Evolutionary conservation across 2,113 vertebrate species (phyloP), one percentile per base, ranked within the genome.

Genomic region (Arenaria interpres): DNA sequence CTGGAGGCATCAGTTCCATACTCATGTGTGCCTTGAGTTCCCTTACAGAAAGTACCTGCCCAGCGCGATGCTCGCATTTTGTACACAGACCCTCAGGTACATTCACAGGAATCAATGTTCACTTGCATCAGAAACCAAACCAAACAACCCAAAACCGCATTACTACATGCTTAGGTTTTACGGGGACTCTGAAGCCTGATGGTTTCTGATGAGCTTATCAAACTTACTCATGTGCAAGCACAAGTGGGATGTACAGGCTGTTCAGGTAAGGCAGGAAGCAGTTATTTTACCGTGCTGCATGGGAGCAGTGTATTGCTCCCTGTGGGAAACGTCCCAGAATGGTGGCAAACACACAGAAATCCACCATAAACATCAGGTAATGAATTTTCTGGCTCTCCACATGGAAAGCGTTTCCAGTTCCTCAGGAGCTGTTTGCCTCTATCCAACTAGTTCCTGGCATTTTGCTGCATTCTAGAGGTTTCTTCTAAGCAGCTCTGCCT

Each of bases 401-500:
- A 73, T 8, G 20, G 78, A 91, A 93, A 76, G 62, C 39, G 50
- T 68, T 83, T 82, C 45, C 74, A 91, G 35, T 73, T 93, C 53
- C 66, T 88, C 46, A 53, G 68, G 53, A 50, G 54, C 63, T 45
- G 35, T 72, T 81, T 78, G 69, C 57, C 53, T 53, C 41, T 75
- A 80, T 53, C n/a, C 54, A 80, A 4, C 22, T 66, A 66, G 39
- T 32, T 43, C 63, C 39, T 43, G 63, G 39, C 68, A n/a, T 80
- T 21, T 46, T 66, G 22, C 63, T 83, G 24, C 68, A 21, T 69
- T 95, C 46, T 37, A 69, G 21, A 88, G 39, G 39, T 14, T 80
- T 90, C 83, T 85, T 93, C 62, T 93, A 86, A 74, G 28, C 60
- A 79, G 39, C 85, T 85, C 74, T 88, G 67, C 73, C 66, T 82